These are phyloP conservation scores for Chalcis sispes DNA, from an alignment of 2,888 invertebrate species.

Conservation along the genomic window DNA sequence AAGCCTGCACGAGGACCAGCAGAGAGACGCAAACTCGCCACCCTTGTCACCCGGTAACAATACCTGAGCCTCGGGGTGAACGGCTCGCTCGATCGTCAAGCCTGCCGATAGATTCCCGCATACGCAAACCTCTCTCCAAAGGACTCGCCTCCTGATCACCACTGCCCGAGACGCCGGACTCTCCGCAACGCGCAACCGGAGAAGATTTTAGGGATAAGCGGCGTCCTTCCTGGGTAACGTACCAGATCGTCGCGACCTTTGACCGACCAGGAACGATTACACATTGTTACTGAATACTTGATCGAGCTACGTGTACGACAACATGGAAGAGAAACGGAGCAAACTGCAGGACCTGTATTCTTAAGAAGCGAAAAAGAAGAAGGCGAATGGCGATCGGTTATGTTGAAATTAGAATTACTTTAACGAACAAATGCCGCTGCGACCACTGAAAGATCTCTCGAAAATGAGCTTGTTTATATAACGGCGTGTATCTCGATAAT, in stretches of 20 bases:
- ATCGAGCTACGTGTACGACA: neutral
- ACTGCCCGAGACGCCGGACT: neutral
- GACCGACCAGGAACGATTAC: neutral
- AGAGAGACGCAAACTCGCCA: conserved; percentile 70
- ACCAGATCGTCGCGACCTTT: too few relatives aligned
- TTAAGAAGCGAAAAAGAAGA: neutral
- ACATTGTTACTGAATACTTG: conserved; percentile 15
- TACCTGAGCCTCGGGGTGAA: conserved; percentile 66
- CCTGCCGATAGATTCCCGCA: neutral
- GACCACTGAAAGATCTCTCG: neutral
- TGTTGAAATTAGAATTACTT: neutral
- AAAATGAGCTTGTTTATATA: conserved; percentile 13
- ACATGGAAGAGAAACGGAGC: too few relatives aligned
- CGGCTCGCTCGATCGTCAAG: neutral
- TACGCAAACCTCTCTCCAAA: conserved; percentile 34
- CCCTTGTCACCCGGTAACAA: conserved; percentile 73
- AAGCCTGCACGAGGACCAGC: conserved; percentile 70
- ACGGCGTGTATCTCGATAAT: neutral
- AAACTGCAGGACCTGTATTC: too few relatives aligned
- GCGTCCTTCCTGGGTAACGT: neutral
- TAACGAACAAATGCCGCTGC: neutral
- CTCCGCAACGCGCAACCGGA: neutral
- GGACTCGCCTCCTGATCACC: conserved; percentile 16
- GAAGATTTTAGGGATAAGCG: neutral
- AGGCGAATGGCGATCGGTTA: conserved; percentile 13